Evolutionary conservation across 2,113 vertebrate species (phyloP).

Genomic region (Psittacara wagleri): DNA sequence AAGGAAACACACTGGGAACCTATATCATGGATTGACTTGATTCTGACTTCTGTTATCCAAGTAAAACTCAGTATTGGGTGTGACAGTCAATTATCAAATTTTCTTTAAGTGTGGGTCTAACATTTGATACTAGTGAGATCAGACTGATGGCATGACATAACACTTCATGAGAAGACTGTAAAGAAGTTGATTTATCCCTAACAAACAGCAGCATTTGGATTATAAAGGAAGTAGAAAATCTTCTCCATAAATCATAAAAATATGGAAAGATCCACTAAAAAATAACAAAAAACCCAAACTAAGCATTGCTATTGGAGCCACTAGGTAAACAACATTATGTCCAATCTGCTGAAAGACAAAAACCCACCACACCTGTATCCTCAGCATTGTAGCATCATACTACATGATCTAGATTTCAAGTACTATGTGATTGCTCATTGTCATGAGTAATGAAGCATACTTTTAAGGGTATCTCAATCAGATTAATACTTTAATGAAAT

Average conservation of each 20-base stretch:
- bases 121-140: background rate
- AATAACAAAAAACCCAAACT: background rate
- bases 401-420: background rate
- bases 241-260: background rate
- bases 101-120: background rate
- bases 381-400: background rate
- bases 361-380: accelerated
- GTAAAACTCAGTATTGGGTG: background rate
- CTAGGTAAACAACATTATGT: background rate
- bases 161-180: background rate
- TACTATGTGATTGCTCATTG: background rate
- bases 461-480: background rate
- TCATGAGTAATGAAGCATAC: background rate
- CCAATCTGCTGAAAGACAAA: background rate
- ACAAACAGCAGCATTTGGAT: background rate
- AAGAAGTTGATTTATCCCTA: background rate
- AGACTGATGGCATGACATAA: background rate
- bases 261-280: background rate
- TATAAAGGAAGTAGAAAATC: background rate
- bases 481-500: background rate
- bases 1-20: background rate
- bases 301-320: background rate
- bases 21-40: background rate
- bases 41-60: background rate
- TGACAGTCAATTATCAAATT: background rate